Evolutionary conservation across 2,888 invertebrate species (phyloP), one percentile per base, ranked within the genome.

Genomic region (Blera fallax): DNA sequence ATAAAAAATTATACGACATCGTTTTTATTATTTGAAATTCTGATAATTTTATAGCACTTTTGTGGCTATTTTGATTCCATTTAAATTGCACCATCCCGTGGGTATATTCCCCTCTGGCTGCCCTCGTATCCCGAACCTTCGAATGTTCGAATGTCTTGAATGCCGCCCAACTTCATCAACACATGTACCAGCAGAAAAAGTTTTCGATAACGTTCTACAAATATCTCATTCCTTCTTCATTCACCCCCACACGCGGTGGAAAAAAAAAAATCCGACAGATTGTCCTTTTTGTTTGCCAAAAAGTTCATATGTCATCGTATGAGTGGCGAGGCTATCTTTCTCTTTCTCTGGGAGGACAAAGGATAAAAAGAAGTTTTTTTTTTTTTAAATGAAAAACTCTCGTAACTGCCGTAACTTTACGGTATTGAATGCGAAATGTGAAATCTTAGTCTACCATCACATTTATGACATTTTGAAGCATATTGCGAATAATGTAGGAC

Each of bases 31-130:
- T 69, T 77, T 77, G 58, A 82, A 77, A 58, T 72, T 70, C 52
- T 65, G 77, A 77, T 82, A 77, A 77, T 82, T 82, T 82, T 77
- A 82, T 72, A 77, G 54, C 70, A 82, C 77, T 72, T 77, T 77
- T 82, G 82, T 77, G 77, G 70, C 70, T 82, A 43, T 72, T 82
- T 82, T 70, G 76, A 82, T 82, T 77, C 64, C 56, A 29, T 77
- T 70, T 65, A 56, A 74, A 74, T 74, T 65, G 74, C 54, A 64
- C 29, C 56, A 74, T 11, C 18, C 16, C 40, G 43, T 60, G 10
- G 1, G 8, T 37, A 7, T 27, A n/a, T 27, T 2, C 7, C 8
- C 21, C 16, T 21, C 6, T 14, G 7, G 14, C 21, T n/a, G 1
- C 10, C 18, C 0, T 4, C 8, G 11, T 14, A 40, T 40, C n/a